These are phyloP conservation scores for Pteropus rufus DNA, from an alignment of 2,797 vertebrate genomes.

Conservation along the genomic window DNA sequence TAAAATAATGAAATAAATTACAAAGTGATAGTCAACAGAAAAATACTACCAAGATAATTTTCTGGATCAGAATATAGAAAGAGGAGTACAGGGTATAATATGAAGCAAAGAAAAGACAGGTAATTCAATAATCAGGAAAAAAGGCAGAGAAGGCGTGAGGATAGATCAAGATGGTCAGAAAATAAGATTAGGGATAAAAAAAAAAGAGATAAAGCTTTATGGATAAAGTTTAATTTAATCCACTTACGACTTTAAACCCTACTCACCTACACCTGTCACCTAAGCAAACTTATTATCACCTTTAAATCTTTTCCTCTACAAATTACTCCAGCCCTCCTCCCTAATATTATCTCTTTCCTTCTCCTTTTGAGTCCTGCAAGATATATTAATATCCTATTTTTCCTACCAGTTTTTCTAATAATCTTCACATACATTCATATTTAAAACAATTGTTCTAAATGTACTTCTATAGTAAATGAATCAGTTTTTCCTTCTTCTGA, in stretches of 20 bases:
- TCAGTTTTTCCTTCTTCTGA: not conserved
- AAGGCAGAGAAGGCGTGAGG: not conserved
- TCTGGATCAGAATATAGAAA: not conserved
- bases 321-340: not conserved
- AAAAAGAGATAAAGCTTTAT: not conserved
- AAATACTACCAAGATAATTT: not conserved
- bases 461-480: not conserved
- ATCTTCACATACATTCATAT: not conserved
- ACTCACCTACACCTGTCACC: not conserved
- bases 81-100: not conserved
- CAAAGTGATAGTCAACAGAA: not conserved
- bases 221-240: not conserved
- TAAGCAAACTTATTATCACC: not conserved
- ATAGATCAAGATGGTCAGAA: not conserved
- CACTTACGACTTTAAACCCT: not conserved
- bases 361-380: not conserved
- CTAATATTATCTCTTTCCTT: not conserved
- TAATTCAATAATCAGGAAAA: not conserved
- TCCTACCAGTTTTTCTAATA: not conserved
- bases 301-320: conserved; percentile 1
- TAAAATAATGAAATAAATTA: conserved; percentile 35
- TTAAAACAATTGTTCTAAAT: conserved; percentile 20
- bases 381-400: conserved; percentile 15
- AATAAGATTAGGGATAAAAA: not conserved
- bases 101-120: not conserved